These are phyloP conservation scores for Alethe diademata DNA, from an alignment of 2,113 vertebrate genomes.

Conservation along the genomic window DNA sequence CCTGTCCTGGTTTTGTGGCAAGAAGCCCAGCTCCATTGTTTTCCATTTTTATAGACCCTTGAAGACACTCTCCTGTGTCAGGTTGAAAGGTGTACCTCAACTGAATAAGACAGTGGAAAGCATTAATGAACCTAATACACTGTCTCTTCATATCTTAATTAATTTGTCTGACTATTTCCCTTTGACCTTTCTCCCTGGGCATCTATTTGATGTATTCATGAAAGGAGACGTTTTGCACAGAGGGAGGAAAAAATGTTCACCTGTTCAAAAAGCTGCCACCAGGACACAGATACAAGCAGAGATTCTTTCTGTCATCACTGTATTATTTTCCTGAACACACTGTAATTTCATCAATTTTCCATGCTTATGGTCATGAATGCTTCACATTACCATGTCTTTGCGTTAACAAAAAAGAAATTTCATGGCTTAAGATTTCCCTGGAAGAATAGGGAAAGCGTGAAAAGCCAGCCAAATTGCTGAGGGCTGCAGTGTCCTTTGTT, in stretches of 20 bases:
- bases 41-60: not conserved
- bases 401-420: constrained; percentile 84
- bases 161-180: constrained; percentile 59
- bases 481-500: not conserved
- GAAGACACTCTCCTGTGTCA: not conserved
- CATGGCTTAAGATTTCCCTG: constrained; percentile 77
- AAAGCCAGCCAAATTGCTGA: constrained; percentile 57
- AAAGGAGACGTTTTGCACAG: constrained; percentile 64
- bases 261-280: constrained; percentile 80
- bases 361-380: constrained; percentile 77
- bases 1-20: not conserved
- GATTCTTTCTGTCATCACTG: constrained; percentile 69
- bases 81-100: not conserved
- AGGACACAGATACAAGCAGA: constrained; percentile 70
- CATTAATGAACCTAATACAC: constrained; percentile 8
- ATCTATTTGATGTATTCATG: constrained; percentile 68
- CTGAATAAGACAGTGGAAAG: not conserved
- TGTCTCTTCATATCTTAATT: constrained; percentile 70
- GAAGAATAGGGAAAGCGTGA: constrained; percentile 69
- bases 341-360: constrained; percentile 85
- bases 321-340: constrained; percentile 78
- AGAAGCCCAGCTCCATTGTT: not conserved
- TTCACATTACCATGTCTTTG: constrained; percentile 85
- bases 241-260: constrained; percentile 74
- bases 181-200: constrained; percentile 74